These are phyloP conservation scores for Acropternis orthonyx DNA, from an alignment of 2,797 vertebrate species.

Conservation along the genomic window DNA sequence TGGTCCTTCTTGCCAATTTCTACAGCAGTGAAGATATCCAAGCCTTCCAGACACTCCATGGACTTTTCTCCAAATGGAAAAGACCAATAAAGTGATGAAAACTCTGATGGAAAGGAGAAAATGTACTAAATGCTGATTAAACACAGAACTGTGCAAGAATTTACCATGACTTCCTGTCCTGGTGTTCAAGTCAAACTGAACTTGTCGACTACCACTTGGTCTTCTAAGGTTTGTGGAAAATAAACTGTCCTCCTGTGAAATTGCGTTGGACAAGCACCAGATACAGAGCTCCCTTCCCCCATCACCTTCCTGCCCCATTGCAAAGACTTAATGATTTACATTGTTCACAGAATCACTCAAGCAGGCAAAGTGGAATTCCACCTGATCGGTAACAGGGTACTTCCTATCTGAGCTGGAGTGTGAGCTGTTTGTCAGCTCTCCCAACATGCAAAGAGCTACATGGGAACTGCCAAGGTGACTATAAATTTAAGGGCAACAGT, in stretches of 20 bases:
- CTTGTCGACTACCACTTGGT: not conserved
- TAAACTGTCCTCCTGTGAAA: constrained; percentile 26
- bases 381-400: constrained; percentile 71
- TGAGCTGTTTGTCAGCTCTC: constrained; percentile 12
- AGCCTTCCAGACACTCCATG: not conserved
- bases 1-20: not conserved
- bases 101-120: not conserved
- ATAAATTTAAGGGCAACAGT: not conserved
- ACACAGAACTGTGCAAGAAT: not conserved
- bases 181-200: not conserved
- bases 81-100: constrained; percentile 2
- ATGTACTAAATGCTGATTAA: not conserved
- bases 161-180: not conserved
- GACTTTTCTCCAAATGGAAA: not conserved
- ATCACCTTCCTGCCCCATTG: constrained; percentile 46
- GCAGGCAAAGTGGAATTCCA: constrained; percentile 75
- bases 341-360: constrained; percentile 72
- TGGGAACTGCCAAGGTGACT: constrained; percentile 13
- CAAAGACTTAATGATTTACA: constrained; percentile 73
- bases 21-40: not conserved
- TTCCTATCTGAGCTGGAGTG: constrained; percentile 50
- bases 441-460: not conserved
- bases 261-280: constrained; percentile 11
- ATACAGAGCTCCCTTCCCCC: constrained; percentile 55
- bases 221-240: constrained; percentile 33